Evolutionary conservation across 1,140 invertebrate genomes (phyloP).

Genomic region (Littorina saxatilis): DNA sequence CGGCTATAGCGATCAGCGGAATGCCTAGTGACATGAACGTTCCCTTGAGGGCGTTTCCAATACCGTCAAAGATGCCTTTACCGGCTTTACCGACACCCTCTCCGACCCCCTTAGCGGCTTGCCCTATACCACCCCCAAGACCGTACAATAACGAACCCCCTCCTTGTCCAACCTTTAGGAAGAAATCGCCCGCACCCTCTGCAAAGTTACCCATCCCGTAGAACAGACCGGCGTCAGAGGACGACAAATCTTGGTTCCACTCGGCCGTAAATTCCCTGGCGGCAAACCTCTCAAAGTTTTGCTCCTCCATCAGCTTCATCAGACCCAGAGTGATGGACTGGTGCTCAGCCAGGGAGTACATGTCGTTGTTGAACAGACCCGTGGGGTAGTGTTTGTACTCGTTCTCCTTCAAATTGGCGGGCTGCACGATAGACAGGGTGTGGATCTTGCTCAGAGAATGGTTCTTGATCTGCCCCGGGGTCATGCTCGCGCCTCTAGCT

Average conservation of each 20-base stretch:
- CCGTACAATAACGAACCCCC: conserved; percentile 4
- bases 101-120: background rate
- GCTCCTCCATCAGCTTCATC: too few species aligned
- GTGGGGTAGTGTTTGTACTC: too few species aligned
- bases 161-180: background rate
- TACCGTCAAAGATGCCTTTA: conserved; percentile 16
- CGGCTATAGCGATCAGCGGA: conserved; percentile 8
- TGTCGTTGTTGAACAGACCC: too few species aligned
- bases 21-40: conserved; percentile 14
- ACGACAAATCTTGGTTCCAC: background rate
- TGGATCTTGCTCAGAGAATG: too few species aligned
- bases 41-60: conserved; percentile 6
- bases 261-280: background rate
- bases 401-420: too few species aligned
- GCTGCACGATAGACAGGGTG: too few species aligned
- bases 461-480: too few species aligned
- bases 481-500: too few species aligned
- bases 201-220: conserved; percentile 1
- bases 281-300: background rate
- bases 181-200: conserved; percentile 7
- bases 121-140: conserved; percentile 10
- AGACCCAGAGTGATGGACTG: too few species aligned
- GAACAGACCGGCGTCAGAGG: conserved; percentile 20
- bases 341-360: too few species aligned
- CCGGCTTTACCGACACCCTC: conserved; percentile 17